phyloP scores from a whole-genome alignment of 2,113 vertebrate species.

The Chunga burmeisteri region DNA sequence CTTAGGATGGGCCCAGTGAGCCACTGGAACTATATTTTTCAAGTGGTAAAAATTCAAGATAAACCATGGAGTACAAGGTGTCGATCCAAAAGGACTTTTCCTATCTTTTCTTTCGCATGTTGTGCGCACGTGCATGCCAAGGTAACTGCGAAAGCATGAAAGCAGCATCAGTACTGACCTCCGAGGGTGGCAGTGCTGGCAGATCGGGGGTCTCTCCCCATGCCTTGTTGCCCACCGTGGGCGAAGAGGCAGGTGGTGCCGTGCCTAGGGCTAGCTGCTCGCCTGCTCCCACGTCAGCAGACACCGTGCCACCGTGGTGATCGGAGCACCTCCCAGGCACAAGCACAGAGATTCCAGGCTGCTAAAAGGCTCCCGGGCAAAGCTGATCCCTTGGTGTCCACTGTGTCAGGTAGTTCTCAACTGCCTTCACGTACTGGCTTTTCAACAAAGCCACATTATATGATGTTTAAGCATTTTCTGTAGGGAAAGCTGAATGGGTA shows the following conservation, averaged over 20 bases:
- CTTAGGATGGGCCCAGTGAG: neutral
- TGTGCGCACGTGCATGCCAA: too few species aligned
- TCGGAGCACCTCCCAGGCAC: neutral
- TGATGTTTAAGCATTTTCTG: neutral
- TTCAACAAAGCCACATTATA: neutral
- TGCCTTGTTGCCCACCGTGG: neutral
- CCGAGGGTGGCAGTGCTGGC: fast-evolving
- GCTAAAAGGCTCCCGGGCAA: neutral
- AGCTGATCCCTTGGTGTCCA: neutral
- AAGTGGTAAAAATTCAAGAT: neutral
- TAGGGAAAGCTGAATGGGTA: neutral
- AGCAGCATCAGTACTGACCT: neutral
- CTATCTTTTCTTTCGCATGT: neutral
- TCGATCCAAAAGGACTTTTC: neutral
- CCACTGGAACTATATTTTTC: neutral
- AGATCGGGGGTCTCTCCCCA: neutral
- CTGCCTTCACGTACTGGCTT: neutral
- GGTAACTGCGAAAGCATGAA: neutral
- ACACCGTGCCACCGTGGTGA: too few species aligned
- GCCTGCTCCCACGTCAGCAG: neutral
- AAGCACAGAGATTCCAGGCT: neutral
- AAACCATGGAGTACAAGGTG: neutral
- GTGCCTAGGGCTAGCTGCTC: neutral
- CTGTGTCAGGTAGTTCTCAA: neutral
- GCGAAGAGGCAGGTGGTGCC: neutral